phyloP scores from a whole-genome alignment of 2,797 vertebrate species.

The Tapirus indicus region DNA sequence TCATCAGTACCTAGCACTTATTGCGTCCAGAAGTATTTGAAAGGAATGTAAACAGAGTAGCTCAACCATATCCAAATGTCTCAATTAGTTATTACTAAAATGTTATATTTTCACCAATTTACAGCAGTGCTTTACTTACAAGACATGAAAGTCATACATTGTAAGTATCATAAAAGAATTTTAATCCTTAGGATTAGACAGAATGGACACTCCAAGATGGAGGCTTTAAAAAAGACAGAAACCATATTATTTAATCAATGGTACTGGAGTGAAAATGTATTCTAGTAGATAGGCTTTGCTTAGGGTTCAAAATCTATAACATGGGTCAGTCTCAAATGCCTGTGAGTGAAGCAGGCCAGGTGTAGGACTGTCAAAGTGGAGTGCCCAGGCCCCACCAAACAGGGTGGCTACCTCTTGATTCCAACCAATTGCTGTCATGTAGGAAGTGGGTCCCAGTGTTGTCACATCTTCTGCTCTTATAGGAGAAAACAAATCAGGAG shows the following conservation, averaged over 20 bases:
- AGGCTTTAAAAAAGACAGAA: slow-evolving; percentile 3
- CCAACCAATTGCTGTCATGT: neutral
- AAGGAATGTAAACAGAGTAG: slow-evolving; percentile 67
- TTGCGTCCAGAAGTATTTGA: slow-evolving; percentile 56
- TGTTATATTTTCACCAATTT: slow-evolving; percentile 52
- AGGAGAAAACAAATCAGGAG: neutral
- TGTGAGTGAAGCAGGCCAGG: neutral
- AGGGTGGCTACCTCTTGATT: neutral
- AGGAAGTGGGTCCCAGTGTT: neutral
- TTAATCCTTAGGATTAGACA: slow-evolving; percentile 64
- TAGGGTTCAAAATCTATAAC: slow-evolving; percentile 38
- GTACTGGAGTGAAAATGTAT: slow-evolving; percentile 29
- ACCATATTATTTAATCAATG: slow-evolving; percentile 31
- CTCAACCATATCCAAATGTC: slow-evolving; percentile 67
- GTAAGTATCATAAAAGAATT: slow-evolving; percentile 43
- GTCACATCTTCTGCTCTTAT: slow-evolving; percentile 6
- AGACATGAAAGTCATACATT: slow-evolving; percentile 48
- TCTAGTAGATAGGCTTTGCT: slow-evolving; percentile 12
- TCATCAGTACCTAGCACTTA: slow-evolving; percentile 50
- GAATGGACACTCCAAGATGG: slow-evolving; percentile 7
- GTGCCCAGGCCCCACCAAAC: neutral
- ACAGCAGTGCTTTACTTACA: neutral
- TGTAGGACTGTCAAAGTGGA: neutral
- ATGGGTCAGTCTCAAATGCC: neutral
- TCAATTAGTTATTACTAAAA: slow-evolving; percentile 65